A percentile compares a stretch with the other conserved stretches of the same genome.
These are phyloP conservation scores for Philopedon plagiatum DNA, from an alignment of 2,888 invertebrate genomes.

Conservation along the genomic window DNA sequence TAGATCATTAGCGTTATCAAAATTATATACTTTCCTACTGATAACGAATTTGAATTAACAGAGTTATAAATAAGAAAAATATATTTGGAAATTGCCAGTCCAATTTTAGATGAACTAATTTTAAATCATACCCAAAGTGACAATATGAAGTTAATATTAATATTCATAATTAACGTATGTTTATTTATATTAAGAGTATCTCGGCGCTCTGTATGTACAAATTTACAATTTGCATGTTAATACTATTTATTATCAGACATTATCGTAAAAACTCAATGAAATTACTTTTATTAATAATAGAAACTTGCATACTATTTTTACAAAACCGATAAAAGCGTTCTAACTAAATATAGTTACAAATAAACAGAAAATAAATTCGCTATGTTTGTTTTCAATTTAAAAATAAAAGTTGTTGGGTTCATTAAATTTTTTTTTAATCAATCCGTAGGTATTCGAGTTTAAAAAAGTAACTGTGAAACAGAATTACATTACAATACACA, in stretches of 20 bases:
- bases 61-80: constrained; percentile 5
- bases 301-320: constrained; percentile 62
- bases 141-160: not conserved
- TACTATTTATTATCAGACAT: constrained; percentile 14
- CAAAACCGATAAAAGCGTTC: constrained; percentile 63
- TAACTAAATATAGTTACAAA: constrained; percentile 63
- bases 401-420: constrained; percentile 30
- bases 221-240: constrained; percentile 13
- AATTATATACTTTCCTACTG: constrained; percentile 6
- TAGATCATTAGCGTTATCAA: constrained; percentile 40
- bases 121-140: not conserved
- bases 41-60: constrained; percentile 16
- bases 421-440: constrained; percentile 22
- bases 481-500: constrained; percentile 22
- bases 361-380: constrained; percentile 56
- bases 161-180: not conserved
- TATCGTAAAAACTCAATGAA: constrained; percentile 37
- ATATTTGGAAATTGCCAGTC: not conserved
- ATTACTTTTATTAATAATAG: constrained; percentile 57
- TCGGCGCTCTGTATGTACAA: not conserved
- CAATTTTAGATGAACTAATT: not conserved
- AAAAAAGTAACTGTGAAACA: constrained; percentile 22
- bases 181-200: not conserved
- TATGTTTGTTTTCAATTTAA: constrained; percentile 56
- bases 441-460: not conserved